Evolutionary conservation across 2,888 invertebrate genomes (phyloP), one percentile per base, ranked within the genome.

Genomic region (Lasioglossum morio): DNA sequence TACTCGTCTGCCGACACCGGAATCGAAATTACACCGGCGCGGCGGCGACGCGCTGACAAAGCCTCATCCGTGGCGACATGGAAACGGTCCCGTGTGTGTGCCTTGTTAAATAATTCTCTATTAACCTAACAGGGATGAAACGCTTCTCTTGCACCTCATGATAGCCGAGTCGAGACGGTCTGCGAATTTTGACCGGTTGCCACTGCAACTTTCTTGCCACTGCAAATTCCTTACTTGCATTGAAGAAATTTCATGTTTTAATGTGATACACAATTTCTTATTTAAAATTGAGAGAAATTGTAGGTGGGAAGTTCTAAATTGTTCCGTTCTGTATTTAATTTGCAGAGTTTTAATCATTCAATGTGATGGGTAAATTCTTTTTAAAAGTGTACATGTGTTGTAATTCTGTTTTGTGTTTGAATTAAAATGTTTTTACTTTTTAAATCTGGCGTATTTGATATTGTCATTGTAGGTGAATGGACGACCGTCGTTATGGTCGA

Each of bases 1-100:
- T 78, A 72, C 37, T 10, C 53, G 57, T 48, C 27, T 74, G 66
- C 60, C 76, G 37, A 60, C 53, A 48, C 63, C 60, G 69, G 30
- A 66, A 72, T 82, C 89, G 82, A 89, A 89, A 89, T 85, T 84
- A 83, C 78, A 48, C 72, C 46, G 48, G 40, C n/a, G n/a, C 46
- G 48, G 40, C n/a, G n/a, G 19, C 57, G 30, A 60, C 57, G 48
- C 63, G 69, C 72, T 81, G 81, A 79, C 82, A 82, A 89, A 85
- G 84, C 82, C 60, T 77, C 76, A n/a, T 37, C 48, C 69, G 34
- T 60, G 40, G 34, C 40, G 82, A 82, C 80, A 84, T 69, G 34
- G 46, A 63, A 80, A 81, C 57, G 57, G 77, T 57, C 66, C 69
- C 37, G 30, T 48, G 40, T 72, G 40, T 72, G 72, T 34, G 72